These are phyloP conservation scores for Sipunculus nudus DNA, from an alignment of 2,888 invertebrate genomes.

Conservation along the genomic window DNA sequence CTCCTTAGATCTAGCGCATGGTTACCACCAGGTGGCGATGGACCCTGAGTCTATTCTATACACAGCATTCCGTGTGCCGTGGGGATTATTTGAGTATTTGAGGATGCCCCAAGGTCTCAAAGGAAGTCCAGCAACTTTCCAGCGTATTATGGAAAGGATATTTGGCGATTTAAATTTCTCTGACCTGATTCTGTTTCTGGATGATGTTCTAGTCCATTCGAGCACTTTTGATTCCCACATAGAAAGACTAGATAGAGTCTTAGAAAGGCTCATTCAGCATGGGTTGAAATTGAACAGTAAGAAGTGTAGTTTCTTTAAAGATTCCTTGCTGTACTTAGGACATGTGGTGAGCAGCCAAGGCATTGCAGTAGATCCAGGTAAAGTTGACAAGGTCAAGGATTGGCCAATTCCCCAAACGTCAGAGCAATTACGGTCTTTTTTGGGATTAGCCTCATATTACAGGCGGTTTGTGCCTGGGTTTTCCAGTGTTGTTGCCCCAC, in stretches of 20 bases:
- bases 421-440: neutral
- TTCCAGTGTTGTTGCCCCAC: neutral
- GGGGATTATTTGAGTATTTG: conserved; percentile 1
- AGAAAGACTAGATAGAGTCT: neutral
- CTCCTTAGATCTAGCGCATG: no score
- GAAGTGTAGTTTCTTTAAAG: neutral
- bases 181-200: neutral
- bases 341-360: neutral
- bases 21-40: no score
- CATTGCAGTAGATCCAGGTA: neutral
- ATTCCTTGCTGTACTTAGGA: neutral
- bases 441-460: neutral
- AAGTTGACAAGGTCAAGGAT: neutral
- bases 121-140: neutral
- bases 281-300: neutral
- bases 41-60: neutral
- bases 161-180: neutral
- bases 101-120: neutral
- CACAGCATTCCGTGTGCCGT: neutral
- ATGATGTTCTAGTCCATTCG: neutral
- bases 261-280: neutral
- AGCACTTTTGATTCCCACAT: neutral
- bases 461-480: neutral
- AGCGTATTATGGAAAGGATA: neutral
- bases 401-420: neutral